Conservation (phyloP, 2,113 vertebrate species). For the Syrmaticus mikado region DNA sequence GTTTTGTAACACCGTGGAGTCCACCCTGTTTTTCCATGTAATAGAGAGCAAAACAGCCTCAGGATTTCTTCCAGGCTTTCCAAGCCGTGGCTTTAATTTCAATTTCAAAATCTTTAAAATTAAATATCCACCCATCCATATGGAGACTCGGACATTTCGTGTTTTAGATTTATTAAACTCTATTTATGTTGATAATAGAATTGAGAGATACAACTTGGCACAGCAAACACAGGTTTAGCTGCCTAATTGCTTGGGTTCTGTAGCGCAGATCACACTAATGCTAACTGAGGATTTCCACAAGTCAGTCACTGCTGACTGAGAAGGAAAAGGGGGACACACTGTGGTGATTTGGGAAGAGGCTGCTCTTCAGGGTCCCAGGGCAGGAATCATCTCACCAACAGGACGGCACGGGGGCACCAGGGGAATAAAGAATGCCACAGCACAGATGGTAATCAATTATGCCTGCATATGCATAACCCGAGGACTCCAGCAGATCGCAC, state of each 20-base stretch:
- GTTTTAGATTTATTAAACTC: neutral
- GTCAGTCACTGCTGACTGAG: neutral
- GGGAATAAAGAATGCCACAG: neutral
- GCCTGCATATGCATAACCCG: neutral
- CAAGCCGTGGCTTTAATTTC: neutral
- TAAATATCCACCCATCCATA: neutral
- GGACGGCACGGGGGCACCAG: neutral
- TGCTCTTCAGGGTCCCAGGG: neutral
- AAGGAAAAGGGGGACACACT: neutral
- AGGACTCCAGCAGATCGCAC: neutral
- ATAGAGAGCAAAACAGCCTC: neutral
- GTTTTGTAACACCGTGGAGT: neutral
- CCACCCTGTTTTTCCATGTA: neutral
- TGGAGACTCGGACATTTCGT: neutral
- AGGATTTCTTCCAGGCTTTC: neutral
- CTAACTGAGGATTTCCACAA: neutral
- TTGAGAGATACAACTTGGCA: neutral
- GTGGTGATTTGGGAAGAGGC: neutral
- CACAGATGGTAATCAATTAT: accelerated
- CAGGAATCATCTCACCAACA: neutral
- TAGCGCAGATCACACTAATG: neutral
- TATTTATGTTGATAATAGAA: neutral
- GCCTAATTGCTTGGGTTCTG: neutral
- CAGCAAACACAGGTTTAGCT: neutral
- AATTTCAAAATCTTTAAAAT: neutral